Base-by-base conservation (phyloP, 2,113 vertebrate genomes). In the Ivindomyrus marchei region DNA sequence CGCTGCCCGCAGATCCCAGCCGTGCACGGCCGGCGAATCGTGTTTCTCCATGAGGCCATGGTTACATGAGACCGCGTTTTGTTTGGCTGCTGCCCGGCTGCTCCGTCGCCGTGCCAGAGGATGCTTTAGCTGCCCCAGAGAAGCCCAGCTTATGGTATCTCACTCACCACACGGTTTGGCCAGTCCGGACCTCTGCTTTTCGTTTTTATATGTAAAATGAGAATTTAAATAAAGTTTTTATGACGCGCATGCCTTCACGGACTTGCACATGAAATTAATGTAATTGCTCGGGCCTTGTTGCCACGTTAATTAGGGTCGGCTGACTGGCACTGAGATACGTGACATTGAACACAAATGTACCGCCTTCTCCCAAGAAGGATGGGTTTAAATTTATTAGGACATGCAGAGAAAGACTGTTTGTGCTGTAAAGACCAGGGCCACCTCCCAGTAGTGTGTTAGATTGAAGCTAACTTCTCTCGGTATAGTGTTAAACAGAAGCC, bases 51-150 rank as follows among this genome's bases (percentile, higher is more conserved):
- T 93, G 92, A 95, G 93, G 92, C 62, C 87, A 93, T 50, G 92
- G 94, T 93, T 93, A 92, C 92, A 92, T 92, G 93, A 92, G 93
- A 93, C 92, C 91, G 9, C 92, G 93, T 94, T 95, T 95, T 95
- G 93, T 94, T 95, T 95, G 95, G 95, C 94, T 88, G 47, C 89
- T 90, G 91, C 74, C 90, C 90, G 93, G 77, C 91, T 87, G 91
- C 91, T 91, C 90, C 91, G n/a, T 93, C 91, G 90, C 93, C 93
- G 91, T 88, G 89, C 90, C 91, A 45, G 19, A 91, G 89, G 87
- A 89, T 94, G 92, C 94, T 95, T 94, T 94, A 90, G 90, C 90
- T 91, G 84, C 31, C 31, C 15, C 27, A 1, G 17, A 42, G 74
- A 39, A 80, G 74, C 74, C 19, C 74, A 5, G 74, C 74, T 80